phyloP scores from a whole-genome alignment of 2,888 invertebrate species.

The Empis stercorea region DNA sequence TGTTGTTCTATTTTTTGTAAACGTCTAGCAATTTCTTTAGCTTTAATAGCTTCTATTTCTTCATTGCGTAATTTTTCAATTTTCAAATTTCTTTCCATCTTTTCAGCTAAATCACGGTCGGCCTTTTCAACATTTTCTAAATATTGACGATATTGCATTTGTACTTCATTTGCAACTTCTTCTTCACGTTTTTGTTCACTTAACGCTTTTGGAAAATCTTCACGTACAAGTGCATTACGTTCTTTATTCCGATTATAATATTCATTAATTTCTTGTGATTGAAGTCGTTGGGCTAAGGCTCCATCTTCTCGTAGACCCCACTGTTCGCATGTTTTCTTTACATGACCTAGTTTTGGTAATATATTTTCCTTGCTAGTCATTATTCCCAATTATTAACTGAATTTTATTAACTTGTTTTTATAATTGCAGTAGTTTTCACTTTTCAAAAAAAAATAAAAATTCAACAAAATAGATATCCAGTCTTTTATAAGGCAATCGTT shows the following conservation, averaged over 20 bases:
- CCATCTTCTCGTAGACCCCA: slow-evolving; percentile 77
- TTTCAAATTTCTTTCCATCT: background rate
- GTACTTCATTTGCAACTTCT: slow-evolving; percentile 47
- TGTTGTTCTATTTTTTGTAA: background rate
- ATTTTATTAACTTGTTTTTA: too few species aligned
- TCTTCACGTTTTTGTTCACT: slow-evolving; percentile 60
- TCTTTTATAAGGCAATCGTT: too few species aligned
- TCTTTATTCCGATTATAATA: slow-evolving; percentile 65
- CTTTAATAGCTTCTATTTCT: background rate
- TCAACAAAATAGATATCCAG: too few species aligned
- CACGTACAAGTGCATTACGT: slow-evolving; percentile 61
- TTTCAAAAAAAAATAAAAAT: too few species aligned
- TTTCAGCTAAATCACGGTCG: background rate
- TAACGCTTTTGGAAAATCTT: slow-evolving; percentile 63
- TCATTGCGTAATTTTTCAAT: background rate
- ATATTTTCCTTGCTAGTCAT: too few species aligned
- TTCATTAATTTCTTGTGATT: slow-evolving; percentile 65
- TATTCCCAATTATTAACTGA: too few species aligned
- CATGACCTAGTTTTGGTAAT: background rate
- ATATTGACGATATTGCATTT: slow-evolving; percentile 39
- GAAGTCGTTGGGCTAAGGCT: slow-evolving; percentile 65
- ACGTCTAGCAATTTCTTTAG: background rate
- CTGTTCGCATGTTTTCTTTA: slow-evolving; percentile 55
- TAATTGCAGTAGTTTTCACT: too few species aligned
- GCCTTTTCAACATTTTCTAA: slow-evolving; percentile 9